Percentiles rank a stretch among this genome's conserved stretches.
These are phyloP conservation scores for Cherax quadricarinatus DNA, from an alignment of 1,140 invertebrate genomes.

Conservation along the genomic window DNA sequence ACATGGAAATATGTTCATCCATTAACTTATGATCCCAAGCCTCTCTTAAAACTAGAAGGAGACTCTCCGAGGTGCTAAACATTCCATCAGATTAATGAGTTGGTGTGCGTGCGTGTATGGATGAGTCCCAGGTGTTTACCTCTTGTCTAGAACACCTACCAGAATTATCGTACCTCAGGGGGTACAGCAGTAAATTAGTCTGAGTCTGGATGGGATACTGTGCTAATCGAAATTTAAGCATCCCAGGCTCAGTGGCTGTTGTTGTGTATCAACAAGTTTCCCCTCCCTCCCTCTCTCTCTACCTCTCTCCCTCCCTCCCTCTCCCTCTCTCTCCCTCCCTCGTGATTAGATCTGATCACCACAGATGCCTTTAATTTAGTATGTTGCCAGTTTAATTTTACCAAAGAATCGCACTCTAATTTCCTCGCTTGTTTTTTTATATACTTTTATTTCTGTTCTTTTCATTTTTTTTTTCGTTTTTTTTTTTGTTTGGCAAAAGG, in stretches of 20 bases:
- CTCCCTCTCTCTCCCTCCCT: not conserved
- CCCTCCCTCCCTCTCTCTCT: too few relatives aligned
- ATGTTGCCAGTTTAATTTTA: not conserved
- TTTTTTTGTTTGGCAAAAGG: too few relatives aligned
- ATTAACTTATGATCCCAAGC: conserved; percentile 64
- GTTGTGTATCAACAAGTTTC: conserved; percentile 46
- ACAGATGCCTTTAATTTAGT: not conserved
- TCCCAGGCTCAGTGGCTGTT: conserved; percentile 30
- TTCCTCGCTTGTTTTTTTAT: not conserved
- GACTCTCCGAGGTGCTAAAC: conserved; percentile 54
- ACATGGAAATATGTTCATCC: conserved; percentile 40
- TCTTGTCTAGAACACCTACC: conserved; percentile 46
- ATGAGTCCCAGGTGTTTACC: conserved; percentile 56
- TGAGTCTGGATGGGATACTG: conserved; percentile 30
- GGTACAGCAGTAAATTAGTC: conserved; percentile 56
- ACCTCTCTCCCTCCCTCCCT: too few relatives aligned
- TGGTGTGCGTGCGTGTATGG: conserved; percentile 40
- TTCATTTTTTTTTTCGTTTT: not conserved
- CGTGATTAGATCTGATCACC: conserved; percentile 20
- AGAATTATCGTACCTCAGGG: conserved; percentile 55
- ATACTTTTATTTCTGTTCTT: not conserved
- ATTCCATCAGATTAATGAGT: conserved; percentile 70
- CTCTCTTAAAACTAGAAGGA: conserved; percentile 53
- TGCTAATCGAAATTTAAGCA: conserved; percentile 62
- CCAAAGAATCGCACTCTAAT: not conserved